phyloP scores from a whole-genome alignment of 2,113 vertebrate genomes.

The Neodontobutis hainanensis region DNA sequence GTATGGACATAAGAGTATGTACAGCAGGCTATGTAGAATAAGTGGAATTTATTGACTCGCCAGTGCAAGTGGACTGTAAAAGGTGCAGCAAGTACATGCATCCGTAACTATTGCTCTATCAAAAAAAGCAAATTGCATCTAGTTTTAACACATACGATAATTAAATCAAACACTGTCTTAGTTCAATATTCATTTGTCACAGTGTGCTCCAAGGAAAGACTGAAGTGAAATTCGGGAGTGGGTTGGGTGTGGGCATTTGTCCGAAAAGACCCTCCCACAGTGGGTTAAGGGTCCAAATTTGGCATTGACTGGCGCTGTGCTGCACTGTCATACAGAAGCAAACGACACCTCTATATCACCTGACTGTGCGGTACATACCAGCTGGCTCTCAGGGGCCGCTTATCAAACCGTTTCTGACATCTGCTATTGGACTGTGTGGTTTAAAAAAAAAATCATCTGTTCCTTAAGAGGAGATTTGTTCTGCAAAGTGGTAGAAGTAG shows the following conservation, averaged over 20 bases:
- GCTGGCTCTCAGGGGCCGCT: slow-evolving; percentile 51
- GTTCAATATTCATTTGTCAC: not conserved
- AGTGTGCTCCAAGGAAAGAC: not conserved
- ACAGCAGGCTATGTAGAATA: too few relatives aligned
- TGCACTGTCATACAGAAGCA: slow-evolving; percentile 83
- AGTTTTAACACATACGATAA: not conserved
- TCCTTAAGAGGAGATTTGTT: not conserved
- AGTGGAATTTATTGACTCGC: too few relatives aligned
- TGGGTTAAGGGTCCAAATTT: slow-evolving; percentile 92
- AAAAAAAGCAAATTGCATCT: not conserved
- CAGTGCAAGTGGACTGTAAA: too few relatives aligned
- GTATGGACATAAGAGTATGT: too few relatives aligned
- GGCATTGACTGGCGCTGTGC: slow-evolving; percentile 84
- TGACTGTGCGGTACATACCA: slow-evolving; percentile 79
- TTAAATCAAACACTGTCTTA: too few relatives aligned
- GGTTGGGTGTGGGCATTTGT: slow-evolving; percentile 23
- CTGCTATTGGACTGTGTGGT: slow-evolving; percentile 3
- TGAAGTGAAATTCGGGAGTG: not conserved
- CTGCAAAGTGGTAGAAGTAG: not conserved
- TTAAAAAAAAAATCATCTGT: too few relatives aligned
- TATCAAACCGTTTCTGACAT: slow-evolving; percentile 29
- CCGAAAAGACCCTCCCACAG: slow-evolving; percentile 59
- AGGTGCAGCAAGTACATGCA: too few relatives aligned
- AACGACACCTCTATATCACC: slow-evolving; percentile 92
- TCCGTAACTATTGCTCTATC: too few relatives aligned